Evolutionary conservation across 2,113 vertebrate genomes (phyloP).

Genomic region (Mixornis gularis): DNA sequence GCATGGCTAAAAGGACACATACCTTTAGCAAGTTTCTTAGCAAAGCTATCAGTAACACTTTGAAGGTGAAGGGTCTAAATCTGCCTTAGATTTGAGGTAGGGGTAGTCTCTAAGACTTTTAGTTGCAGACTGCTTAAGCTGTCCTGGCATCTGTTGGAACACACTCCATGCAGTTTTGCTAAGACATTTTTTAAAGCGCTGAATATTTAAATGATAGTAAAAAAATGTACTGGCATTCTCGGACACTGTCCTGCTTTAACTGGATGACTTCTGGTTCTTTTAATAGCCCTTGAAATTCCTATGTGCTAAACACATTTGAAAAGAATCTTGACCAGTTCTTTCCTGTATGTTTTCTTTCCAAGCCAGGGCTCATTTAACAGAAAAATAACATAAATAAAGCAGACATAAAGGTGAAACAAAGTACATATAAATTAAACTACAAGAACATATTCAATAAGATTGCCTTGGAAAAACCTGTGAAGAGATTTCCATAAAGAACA

Average conservation of each 20-base stretch:
- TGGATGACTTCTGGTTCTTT: constrained; percentile 2
- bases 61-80: background rate
- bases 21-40: background rate
- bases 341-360: background rate
- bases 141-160: background rate
- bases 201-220: background rate
- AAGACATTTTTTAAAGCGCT: background rate
- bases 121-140: background rate
- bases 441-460: background rate
- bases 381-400: background rate
- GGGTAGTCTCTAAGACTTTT: background rate
- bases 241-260: background rate
- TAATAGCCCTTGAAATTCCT: constrained; percentile 45
- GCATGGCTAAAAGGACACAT: background rate
- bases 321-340: background rate
- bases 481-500: background rate
- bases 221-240: background rate
- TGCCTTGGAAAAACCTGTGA: background rate
- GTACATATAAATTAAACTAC: background rate
- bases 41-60: background rate
- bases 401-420: background rate
- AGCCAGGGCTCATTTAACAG: background rate
- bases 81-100: background rate
- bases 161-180: background rate
- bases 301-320: background rate